Conservation (phyloP, 2,113 vertebrate genomes). For the Sarotherodon lohbergeri region DNA sequence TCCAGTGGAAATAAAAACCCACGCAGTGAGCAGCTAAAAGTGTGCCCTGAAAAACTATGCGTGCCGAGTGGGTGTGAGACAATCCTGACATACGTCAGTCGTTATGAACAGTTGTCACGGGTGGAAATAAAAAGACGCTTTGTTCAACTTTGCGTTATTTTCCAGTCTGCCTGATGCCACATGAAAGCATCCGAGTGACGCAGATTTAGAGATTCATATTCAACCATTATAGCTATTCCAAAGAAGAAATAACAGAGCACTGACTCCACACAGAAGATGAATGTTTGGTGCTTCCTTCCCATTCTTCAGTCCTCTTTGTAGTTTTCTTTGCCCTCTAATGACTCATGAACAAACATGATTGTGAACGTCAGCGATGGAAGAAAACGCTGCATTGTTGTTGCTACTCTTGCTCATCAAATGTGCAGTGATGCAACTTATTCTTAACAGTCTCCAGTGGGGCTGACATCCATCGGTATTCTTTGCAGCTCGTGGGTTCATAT, state of each 20-base stretch:
- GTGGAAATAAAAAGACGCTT: constrained; percentile 45
- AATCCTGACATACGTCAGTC: constrained; percentile 32
- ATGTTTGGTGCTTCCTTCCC: background rate
- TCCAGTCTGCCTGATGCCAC: background rate
- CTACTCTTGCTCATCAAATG: background rate
- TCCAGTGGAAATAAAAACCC: background rate
- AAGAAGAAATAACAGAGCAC: constrained; percentile 1
- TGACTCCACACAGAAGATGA: constrained; percentile 7
- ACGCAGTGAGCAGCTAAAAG: constrained; percentile 18
- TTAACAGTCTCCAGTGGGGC: background rate
- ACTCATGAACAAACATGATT: constrained; percentile 10
- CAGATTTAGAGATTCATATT: constrained; percentile 30
- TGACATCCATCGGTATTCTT: background rate
- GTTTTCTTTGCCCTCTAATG: background rate
- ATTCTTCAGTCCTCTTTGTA: background rate
- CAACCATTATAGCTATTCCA: background rate
- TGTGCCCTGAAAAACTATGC: constrained; percentile 35
- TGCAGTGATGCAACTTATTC: background rate
- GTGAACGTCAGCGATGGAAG: background rate
- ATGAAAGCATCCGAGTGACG: constrained; percentile 40
- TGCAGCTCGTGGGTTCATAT: background rate
- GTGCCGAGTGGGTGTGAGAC: constrained; percentile 26
- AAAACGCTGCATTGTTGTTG: background rate
- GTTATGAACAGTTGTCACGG: background rate
- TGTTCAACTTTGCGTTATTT: constrained; percentile 38